A percentile compares a stretch with the other conserved stretches of the same genome.
phyloP scores from a whole-genome alignment of 2,797 vertebrate species.

The Staurois parvus region DNA sequence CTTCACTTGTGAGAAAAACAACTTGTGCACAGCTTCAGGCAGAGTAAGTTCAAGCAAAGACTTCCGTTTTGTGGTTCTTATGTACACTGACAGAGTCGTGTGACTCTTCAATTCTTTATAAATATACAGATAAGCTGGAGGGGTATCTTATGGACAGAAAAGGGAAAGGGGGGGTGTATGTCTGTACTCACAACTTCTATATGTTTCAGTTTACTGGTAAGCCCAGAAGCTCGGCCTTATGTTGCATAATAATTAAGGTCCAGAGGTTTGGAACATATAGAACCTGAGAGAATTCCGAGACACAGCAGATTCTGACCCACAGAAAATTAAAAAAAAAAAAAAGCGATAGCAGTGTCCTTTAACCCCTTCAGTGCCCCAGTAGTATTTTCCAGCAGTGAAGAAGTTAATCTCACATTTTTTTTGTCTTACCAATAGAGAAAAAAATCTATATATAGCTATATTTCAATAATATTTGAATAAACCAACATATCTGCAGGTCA shows the following conservation, averaged over 20 bases:
- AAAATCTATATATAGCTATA: conserved; percentile 34
- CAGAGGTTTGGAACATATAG: conserved; percentile 22
- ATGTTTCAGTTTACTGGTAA: conserved; percentile 15
- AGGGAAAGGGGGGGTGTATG: background rate
- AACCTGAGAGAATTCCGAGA: conserved; percentile 12
- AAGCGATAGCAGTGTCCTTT: background rate
- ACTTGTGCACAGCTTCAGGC: conserved; percentile 31
- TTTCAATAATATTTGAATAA: conserved; percentile 38
- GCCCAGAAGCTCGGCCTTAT: background rate
- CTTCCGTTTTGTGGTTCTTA: background rate
- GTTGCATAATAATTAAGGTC: conserved; percentile 39
- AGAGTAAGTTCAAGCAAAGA: conserved; percentile 5
- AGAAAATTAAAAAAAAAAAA: background rate
- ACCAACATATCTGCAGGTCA: conserved; percentile 37
- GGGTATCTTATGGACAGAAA: background rate
- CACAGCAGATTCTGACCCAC: conserved; percentile 28
- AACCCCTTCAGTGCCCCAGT: conserved; percentile 29
- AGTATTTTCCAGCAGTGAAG: conserved; percentile 34
- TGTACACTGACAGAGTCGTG: background rate
- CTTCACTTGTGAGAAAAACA: conserved; percentile 27
- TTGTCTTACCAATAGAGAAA: background rate
- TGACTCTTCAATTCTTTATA: background rate
- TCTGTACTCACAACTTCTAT: conserved; percentile 6
- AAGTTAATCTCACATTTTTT: conserved; percentile 28
- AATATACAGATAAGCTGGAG: background rate